Evolutionary conservation across 2,888 invertebrate species (phyloP), one percentile per base, ranked within the genome.

Genomic region (Limulus polyphemus): DNA sequence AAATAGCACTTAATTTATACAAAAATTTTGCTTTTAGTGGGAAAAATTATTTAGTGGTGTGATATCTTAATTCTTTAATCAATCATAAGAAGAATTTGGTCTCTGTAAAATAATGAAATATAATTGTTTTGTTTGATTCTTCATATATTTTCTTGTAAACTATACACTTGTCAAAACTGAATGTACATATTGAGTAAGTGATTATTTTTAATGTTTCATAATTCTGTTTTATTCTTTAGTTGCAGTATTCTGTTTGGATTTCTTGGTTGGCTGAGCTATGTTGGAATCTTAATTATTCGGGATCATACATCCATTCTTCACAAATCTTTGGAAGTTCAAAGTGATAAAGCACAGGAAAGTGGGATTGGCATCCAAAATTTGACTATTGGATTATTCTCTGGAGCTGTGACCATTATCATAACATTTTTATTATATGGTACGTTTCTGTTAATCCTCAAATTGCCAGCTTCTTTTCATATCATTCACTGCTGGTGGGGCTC

Each of bases 251-350:
- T 86, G 0, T 71, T 83, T 46, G 82, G 85, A 4, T 86, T 86
- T 75, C 61, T 86, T 49, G 84, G 84, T 3, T 89, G 89, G 87
- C 84, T 88, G 67, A 72, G 78, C 56, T 81, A 81, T 71, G 78
- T 87, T 58, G 73, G 82, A 49, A 78, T 79, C 68, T 71, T 77
- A 54, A 71, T 81, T 9, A 52, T 73, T 12, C 65, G 67, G 68
- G 69, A 64, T 60, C 69, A 59, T 62, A 65, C 72, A 13, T 62
- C 49, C 11, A 32, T 65, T 55, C 55, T 60, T 3, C 61, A 64
- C 12, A 60, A 51, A 14, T 47, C 59, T 16, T 64, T 63, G 49
- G 49, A 62, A 46, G 63, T 63, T 60, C 60, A 62, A 16, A 58
- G 57, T 50, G 52, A 59, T n/a, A 57, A 46, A 55, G n/a, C 46